Evolutionary conservation across 2,113 vertebrate genomes (phyloP).

Genomic region (Pachypanchax playfairii): DNA sequence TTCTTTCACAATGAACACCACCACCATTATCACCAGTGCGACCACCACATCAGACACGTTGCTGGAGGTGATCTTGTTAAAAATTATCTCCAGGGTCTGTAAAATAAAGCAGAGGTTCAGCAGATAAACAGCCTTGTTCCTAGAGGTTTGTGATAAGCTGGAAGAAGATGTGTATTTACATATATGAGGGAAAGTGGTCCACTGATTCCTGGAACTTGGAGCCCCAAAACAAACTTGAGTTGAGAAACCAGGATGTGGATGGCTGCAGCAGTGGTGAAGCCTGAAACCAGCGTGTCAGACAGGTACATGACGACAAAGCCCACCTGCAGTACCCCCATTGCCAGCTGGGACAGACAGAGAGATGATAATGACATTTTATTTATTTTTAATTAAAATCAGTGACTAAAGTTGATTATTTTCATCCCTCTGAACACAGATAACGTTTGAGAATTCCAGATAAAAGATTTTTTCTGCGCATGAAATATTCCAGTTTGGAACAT

Average conservation of each 20-base stretch:
- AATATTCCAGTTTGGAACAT: no score
- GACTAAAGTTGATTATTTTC: no score
- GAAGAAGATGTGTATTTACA: slow-evolving; percentile 77
- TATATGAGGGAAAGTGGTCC: slow-evolving; percentile 86
- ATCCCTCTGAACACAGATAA: no score
- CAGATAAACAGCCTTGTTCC: background rate
- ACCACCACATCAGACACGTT: slow-evolving; percentile 92
- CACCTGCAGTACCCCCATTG: slow-evolving; percentile 85
- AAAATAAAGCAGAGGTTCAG: slow-evolving; percentile 21
- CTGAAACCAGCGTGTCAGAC: slow-evolving; percentile 92
- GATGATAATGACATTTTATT: background rate
- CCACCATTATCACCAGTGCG: slow-evolving; percentile 83
- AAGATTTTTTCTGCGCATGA: no score
- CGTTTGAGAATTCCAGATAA: no score
- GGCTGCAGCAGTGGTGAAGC: slow-evolving; percentile 93
- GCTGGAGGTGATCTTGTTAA: slow-evolving; percentile 83
- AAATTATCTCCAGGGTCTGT: slow-evolving; percentile 85
- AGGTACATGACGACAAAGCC: slow-evolving; percentile 94
- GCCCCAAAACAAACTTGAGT: slow-evolving; percentile 92
- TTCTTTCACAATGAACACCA: slow-evolving; percentile 90
- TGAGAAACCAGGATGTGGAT: slow-evolving; percentile 94
- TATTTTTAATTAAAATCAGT: no score
- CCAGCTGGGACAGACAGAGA: slow-evolving; percentile 78
- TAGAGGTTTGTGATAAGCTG: background rate
- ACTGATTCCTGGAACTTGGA: slow-evolving; percentile 80